Percentiles rank a stretch among this genome's conserved stretches.
Conservation (phyloP, 2,113 vertebrate genomes). For the Bujurquina vittata region DNA sequence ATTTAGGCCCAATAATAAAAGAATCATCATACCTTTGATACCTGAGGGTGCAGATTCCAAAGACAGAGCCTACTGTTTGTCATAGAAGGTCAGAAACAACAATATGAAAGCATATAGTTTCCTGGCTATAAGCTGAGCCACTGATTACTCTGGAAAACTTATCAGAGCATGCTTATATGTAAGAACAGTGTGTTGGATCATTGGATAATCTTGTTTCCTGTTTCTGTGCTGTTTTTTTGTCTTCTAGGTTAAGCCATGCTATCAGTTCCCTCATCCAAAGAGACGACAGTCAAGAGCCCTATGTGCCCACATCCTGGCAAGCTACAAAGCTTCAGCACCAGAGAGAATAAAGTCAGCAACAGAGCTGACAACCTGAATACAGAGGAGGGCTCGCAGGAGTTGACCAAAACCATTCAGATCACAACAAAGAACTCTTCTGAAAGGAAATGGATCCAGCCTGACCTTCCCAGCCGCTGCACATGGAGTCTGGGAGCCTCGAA, state of each 20-base stretch:
- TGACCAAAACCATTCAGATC: constrained; percentile 32
- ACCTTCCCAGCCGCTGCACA: constrained; percentile 89
- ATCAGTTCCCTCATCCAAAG: constrained; percentile 74
- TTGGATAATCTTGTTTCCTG: neutral
- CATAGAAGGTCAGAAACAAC: neutral
- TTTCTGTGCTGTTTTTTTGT: neutral
- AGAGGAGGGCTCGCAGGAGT: neutral
- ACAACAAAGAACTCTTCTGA: constrained; percentile 65
- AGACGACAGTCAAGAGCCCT: constrained; percentile 38
- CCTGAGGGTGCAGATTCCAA: neutral
- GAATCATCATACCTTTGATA: neutral
- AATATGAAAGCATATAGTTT: neutral
- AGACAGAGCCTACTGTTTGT: neutral
- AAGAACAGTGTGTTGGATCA: neutral
- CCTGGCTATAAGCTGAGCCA: neutral
- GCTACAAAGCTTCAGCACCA: constrained; percentile 47
- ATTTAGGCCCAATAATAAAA: too few species aligned
- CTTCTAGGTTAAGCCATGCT: constrained; percentile 76
- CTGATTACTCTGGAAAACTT: neutral
- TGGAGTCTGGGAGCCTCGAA: constrained; percentile 84
- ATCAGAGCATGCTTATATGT: neutral
- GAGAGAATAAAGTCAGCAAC: constrained; percentile 37
- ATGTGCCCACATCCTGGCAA: constrained; percentile 80
- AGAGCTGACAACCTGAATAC: constrained; percentile 17
- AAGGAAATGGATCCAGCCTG: constrained; percentile 89